These are phyloP conservation scores for Actinia tenebrosa DNA, from an alignment of 64 coral and sea anemone species.

Conservation along the genomic window DNA sequence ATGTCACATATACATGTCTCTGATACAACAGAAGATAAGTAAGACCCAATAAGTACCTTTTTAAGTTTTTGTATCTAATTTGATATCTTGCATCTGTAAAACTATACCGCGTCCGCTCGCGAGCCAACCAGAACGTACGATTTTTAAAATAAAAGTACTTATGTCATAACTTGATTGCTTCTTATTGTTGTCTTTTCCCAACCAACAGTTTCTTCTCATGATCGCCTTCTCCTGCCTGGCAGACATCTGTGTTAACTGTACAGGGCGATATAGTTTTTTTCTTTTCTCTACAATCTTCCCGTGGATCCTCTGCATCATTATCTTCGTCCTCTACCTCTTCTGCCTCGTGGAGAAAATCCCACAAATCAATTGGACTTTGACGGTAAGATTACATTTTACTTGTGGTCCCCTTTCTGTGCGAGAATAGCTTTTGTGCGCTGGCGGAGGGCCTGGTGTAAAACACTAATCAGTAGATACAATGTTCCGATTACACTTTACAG, in stretches of 20 bases:
- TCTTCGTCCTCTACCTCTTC: conserved; percentile 4
- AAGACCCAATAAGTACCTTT: no score
- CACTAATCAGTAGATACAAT: no score
- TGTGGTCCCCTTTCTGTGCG: no score
- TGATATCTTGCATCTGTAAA: no score
- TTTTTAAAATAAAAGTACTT: not conserved
- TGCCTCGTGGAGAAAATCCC: conserved; percentile 12
- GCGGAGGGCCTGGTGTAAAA: not conserved
- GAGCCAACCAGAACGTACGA: no score
- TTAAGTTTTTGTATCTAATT: no score
- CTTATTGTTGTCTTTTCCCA: not conserved
- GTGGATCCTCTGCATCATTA: conserved; percentile 26
- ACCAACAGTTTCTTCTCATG: conserved; percentile 25
- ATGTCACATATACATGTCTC: no score
- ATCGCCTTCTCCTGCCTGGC: conserved; percentile 11
- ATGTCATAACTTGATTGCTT: not conserved
- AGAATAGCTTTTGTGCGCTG: not conserved
- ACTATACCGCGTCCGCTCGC: no score
- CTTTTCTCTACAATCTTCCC: conserved; percentile 18
- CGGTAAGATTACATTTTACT: not conserved
- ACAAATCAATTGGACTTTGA: not conserved
- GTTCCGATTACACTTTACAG: no score
- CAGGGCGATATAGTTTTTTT: not conserved
- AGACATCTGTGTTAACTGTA: not conserved
- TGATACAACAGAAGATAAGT: no score